These are phyloP conservation scores for Patiria pectinifera DNA, from an alignment of 53 echinoderm and acorn worm species.

Conservation along the genomic window DNA sequence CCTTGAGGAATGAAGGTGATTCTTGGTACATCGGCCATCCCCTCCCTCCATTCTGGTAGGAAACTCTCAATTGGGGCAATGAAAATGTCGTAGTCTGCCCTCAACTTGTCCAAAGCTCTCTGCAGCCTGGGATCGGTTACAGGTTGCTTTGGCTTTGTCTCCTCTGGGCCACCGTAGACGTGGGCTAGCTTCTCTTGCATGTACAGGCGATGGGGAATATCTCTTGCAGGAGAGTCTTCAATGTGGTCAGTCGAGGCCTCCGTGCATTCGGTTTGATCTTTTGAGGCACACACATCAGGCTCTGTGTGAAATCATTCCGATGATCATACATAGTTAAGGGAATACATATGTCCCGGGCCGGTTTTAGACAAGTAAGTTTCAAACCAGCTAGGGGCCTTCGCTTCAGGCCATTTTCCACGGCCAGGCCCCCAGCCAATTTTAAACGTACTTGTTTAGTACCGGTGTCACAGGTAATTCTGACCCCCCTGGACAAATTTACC, in stretches of 20 bases:
- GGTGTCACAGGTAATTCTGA: too few relatives aligned
- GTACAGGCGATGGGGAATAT: slow-evolving; percentile 28
- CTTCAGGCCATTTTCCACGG: too few relatives aligned
- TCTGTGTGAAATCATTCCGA: not conserved
- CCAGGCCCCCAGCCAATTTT: too few relatives aligned
- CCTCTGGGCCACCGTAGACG: slow-evolving; percentile 1
- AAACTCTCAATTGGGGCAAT: slow-evolving; percentile 60
- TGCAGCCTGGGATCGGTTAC: slow-evolving; percentile 4
- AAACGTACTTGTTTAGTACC: too few relatives aligned
- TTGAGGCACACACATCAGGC: not conserved
- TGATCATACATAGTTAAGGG: too few relatives aligned
- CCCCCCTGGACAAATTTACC: too few relatives aligned
- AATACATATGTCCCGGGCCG: not conserved
- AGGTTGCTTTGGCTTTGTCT: not conserved
- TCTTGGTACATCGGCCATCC: slow-evolving; percentile 6
- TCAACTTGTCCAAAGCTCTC: slow-evolving; percentile 25
- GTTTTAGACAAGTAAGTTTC: not conserved
- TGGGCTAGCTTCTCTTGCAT: not conserved
- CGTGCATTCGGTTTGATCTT: not conserved
- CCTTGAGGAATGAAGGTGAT: slow-evolving; percentile 57
- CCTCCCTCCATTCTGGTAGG: slow-evolving; percentile 39
- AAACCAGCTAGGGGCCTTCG: too few relatives aligned
- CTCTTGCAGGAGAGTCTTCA: slow-evolving; percentile 3
- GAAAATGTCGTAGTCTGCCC: slow-evolving; percentile 45
- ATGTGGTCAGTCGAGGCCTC: not conserved